phyloP scores from a whole-genome alignment of 2,113 vertebrate species.

The Poecile atricapillus region DNA sequence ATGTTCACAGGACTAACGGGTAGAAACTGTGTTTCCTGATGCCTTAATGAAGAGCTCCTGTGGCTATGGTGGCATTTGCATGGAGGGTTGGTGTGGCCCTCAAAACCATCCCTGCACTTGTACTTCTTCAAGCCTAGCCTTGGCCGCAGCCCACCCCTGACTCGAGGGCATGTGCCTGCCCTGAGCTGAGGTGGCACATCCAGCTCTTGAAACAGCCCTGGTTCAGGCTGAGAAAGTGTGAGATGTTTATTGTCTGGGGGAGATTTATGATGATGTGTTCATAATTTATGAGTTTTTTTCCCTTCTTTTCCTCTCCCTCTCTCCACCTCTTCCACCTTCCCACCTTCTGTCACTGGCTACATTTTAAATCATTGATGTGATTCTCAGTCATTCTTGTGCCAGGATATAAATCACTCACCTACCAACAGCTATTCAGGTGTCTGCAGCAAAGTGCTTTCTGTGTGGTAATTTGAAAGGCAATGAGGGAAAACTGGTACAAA shows the following conservation, averaged over 20 bases:
- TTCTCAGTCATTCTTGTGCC: constrained; percentile 2
- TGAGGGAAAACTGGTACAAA: constrained; percentile 23
- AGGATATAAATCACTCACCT: constrained; percentile 38
- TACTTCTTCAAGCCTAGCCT: not conserved
- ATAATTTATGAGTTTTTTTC: not conserved
- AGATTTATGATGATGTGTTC: not conserved
- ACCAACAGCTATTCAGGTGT: not conserved
- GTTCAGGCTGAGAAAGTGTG: not conserved
- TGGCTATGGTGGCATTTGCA: not conserved
- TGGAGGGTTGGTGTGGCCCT: accelerated
- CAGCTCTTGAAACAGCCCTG: not conserved
- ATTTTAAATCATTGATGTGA: constrained; percentile 23
- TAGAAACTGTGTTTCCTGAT: not conserved
- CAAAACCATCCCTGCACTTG: not conserved
- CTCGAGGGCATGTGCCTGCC: accelerated
- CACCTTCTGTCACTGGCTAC: not conserved
- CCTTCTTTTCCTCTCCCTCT: not conserved
- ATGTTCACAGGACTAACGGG: not conserved
- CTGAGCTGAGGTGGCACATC: not conserved
- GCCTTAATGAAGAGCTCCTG: not conserved
- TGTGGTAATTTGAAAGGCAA: constrained; percentile 36
- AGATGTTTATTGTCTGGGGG: not conserved
- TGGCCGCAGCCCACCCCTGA: not conserved
- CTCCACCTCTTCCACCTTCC: not conserved
- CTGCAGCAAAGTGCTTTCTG: not conserved